Evolutionary conservation across 2,888 invertebrate genomes (phyloP), one percentile per base, ranked within the genome.

Genomic region (Galeruca laticollis): DNA sequence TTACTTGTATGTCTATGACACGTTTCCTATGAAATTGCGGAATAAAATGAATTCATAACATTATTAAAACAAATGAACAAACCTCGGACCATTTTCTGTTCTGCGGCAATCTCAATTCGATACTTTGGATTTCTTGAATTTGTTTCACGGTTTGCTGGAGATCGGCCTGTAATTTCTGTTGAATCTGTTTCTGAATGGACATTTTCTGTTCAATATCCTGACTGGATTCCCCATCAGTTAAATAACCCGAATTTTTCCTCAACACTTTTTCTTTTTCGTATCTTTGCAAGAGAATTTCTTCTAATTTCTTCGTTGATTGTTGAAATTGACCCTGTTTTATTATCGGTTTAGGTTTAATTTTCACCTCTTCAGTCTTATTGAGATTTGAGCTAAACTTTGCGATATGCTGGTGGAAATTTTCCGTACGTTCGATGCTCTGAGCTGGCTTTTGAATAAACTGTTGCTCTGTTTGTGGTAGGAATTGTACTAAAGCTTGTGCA

Each of bases 61-160:
- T 21, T 21, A 26, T 26, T 18, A 47, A n/a, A 33, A 15, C 26
- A 33, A 51, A 31, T 54, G 20, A 57, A 69, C 75, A 65, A 77
- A 86, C 85, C 84, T 85, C 84, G 69, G 75, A 82, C 85, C 85
- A 86, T 72, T 85, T 86, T 76, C 84, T 76, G 75, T 86, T 86
- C 72, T 87, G 87, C 26, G 86, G 86, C 73, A 84, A 75, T 70
- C 86, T 76, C 71, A 84, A 76, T 76, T 87, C 87, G 65, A 85
- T 86, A 74, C 85, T 85, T 77, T 86, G 86, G 66, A 86, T 86
- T 74, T 86, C 86, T 77, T 87, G 87, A 64, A 87, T 87, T 68
- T 86, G 85, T 73, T 86, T 86, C 18, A 87, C 87, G 11, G 87
- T 86, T 74, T 86, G 84, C 73, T 86, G 85, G 74, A 87, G 78